phyloP scores from a whole-genome alignment of 2,113 vertebrate species.

The Manacus vitellinus region DNA sequence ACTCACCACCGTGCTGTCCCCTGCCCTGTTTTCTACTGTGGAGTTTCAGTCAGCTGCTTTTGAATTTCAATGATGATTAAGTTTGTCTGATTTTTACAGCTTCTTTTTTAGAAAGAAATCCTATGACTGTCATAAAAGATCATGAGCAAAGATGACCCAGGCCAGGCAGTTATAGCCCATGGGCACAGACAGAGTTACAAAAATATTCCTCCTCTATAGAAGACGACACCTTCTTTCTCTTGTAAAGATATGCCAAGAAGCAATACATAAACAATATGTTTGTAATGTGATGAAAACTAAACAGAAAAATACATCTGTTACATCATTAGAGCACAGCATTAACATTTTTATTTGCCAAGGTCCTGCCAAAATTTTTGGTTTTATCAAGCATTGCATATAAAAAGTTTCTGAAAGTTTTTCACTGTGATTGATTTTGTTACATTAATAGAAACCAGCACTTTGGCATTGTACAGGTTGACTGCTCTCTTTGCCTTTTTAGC shows the following conservation, averaged over 20 bases:
- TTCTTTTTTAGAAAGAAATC: slow-evolving; percentile 46
- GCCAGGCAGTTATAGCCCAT: neutral
- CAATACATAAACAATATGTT: neutral
- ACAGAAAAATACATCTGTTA: neutral
- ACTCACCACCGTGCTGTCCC: neutral
- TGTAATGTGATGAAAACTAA: neutral
- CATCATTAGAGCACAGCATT: neutral
- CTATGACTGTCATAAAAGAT: slow-evolving; percentile 5
- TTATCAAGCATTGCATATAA: neutral
- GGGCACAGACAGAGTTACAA: neutral
- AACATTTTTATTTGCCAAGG: neutral
- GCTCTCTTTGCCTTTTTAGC: neutral
- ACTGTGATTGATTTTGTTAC: neutral
- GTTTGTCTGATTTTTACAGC: slow-evolving; percentile 11
- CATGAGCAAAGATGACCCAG: neutral
- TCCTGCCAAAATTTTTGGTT: neutral
- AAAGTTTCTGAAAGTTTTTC: neutral
- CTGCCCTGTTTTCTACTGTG: neutral
- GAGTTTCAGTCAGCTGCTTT: neutral
- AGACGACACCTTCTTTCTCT: neutral
- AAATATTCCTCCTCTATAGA: neutral
- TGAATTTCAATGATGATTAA: neutral
- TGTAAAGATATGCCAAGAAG: neutral
- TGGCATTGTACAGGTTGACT: neutral
- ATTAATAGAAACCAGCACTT: neutral